A percentile compares a stretch with the other conserved stretches of the same genome.
Evolutionary conservation across 2,113 vertebrate genomes (phyloP).

Genomic region (Electrona antarctica): DNA sequence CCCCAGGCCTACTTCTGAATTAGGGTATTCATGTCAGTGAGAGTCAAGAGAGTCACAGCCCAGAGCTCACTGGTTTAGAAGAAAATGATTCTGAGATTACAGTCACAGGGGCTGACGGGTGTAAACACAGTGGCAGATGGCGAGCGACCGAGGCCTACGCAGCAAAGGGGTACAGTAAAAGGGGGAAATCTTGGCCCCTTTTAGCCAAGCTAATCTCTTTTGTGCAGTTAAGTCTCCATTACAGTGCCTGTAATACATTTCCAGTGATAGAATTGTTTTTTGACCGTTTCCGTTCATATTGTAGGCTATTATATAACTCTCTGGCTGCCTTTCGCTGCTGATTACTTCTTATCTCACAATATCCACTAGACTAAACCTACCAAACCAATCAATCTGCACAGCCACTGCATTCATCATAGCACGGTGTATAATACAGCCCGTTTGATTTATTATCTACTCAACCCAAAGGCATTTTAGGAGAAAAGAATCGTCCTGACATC

Average conservation of each 20-base stretch:
- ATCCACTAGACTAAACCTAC: too few relatives aligned
- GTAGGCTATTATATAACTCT: too few relatives aligned
- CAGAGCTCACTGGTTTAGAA: constrained; percentile 69
- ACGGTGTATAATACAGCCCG: too few relatives aligned
- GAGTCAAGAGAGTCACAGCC: constrained; percentile 30
- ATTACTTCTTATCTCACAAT: too few relatives aligned
- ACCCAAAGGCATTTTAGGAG: too few relatives aligned
- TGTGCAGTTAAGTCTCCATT: constrained; percentile 47
- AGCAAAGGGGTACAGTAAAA: constrained; percentile 75
- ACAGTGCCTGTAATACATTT: constrained; percentile 42
- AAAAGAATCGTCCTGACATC: too few relatives aligned
- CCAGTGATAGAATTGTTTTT: constrained; percentile 4
- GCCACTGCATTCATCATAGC: too few relatives aligned
- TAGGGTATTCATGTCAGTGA: constrained; percentile 44
- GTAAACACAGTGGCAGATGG: constrained; percentile 85
- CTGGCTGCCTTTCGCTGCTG: too few relatives aligned
- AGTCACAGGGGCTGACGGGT: constrained; percentile 76
- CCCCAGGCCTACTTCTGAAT: constrained; percentile 33
- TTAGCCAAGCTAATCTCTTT: constrained; percentile 46
- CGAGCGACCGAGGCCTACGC: constrained; percentile 73
- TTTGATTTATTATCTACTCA: too few relatives aligned
- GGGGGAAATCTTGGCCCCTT: constrained; percentile 73
- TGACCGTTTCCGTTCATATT: too few relatives aligned
- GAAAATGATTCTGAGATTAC: constrained; percentile 84
- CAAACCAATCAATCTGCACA: too few relatives aligned